Percentiles rank a stretch among this genome's conserved stretches.
These are phyloP conservation scores for Mionectes olivaceus DNA, from an alignment of 2,797 vertebrate genomes.

Conservation along the genomic window DNA sequence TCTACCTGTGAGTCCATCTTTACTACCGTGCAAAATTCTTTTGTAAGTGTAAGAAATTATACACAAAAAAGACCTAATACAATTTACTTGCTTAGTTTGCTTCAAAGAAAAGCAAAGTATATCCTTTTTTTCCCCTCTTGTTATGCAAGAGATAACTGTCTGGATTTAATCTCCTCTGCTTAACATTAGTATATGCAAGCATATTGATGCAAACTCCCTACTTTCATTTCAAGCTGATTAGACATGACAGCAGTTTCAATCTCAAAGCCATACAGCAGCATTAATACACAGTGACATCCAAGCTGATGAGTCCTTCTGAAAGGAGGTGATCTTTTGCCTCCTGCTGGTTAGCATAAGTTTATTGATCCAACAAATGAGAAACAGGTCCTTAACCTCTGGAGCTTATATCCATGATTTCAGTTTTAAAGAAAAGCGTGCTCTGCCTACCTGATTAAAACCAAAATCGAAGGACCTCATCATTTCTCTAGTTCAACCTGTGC, in stretches of 20 bases:
- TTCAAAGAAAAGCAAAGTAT: not conserved
- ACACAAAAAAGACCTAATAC: not conserved
- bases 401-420: not conserved
- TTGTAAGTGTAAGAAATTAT: not conserved
- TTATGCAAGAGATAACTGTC: not conserved
- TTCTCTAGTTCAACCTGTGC: not conserved
- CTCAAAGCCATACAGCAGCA: not conserved
- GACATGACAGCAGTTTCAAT: not conserved
- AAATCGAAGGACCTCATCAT: not conserved
- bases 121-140: not conserved
- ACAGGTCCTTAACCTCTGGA: not conserved
- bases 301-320: not conserved
- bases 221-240: not conserved
- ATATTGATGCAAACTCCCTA: not conserved
- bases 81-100: not conserved
- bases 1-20: not conserved
- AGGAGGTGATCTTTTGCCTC: slow-evolving; percentile 7
- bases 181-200: not conserved
- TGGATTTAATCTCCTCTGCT: not conserved
- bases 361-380: slow-evolving; percentile 7
- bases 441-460: not conserved
- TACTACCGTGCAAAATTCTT: not conserved
- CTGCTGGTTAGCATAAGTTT: not conserved
- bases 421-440: not conserved
- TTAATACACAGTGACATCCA: not conserved